Evolutionary conservation across 1,140 invertebrate genomes (phyloP), one percentile per base, ranked within the genome.

Genomic region (Heterodera schachtii): DNA sequence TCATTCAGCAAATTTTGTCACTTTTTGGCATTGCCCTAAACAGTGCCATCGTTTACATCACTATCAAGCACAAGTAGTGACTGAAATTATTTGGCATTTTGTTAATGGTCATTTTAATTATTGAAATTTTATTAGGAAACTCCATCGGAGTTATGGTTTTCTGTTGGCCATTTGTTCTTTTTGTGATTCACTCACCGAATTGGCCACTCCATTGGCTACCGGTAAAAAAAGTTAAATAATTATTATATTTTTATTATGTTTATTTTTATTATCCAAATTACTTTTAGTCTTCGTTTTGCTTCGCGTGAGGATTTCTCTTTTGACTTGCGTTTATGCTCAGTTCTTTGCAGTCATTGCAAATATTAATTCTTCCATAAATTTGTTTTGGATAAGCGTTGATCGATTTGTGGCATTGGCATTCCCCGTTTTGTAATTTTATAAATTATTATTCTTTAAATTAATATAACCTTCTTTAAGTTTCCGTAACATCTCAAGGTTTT

Each of bases 31-130:
- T 71, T 46, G 16, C 16, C 21, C 41, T 71, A 16, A 71, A 71
- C 69, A 71, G 31, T 7, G 69, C 69, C 21, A n/a, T 71, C 3
- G 69, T 71, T 6, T 71, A 31, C 69, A 71, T 71, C 69, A 71
- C 69, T 16, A 41, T 71, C 1, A 71, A 71, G 69, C 69, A 71
- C 19, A 71, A 71, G 66, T 69, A 49, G 47, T 49, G 9, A 49
- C 4, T 6, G 47, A 49, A 49, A 49, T 49, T 49, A 4, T 49
- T 49, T 49, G 47, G 47, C 47, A 49, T 49, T 49, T 49, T 49
- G 4, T 49, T 49, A 4, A 6, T 49, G 4, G 4, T 49, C 13
- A 60, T 60, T 60, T 60, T 1, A 3, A 60, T 60, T 60, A 13
- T 9, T 60, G 57, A 11, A 11, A 60, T 60, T 60, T 60, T 11